phyloP scores from a whole-genome alignment of 2,888 invertebrate genomes.

The Conus canariensis region DNA sequence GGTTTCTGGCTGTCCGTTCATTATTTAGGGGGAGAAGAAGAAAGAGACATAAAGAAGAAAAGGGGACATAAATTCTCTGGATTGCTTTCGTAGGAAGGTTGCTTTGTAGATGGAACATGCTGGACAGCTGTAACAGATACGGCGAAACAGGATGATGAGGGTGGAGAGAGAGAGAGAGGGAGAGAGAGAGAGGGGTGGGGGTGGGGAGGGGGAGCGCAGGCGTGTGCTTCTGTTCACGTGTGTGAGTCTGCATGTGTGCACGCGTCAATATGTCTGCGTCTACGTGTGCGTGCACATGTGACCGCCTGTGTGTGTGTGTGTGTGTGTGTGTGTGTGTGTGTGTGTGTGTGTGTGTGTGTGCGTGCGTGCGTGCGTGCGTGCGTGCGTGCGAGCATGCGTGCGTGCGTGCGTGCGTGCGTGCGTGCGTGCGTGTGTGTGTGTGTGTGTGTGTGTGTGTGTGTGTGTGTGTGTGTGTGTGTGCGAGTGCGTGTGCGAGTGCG shows the following conservation, averaged over 20 bases:
- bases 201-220: too few relatives aligned
- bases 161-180: not conserved
- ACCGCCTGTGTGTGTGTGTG: not conserved
- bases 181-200: not conserved
- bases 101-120: too few relatives aligned
- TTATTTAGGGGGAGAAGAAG: too few relatives aligned
- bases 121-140: not conserved
- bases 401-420: not conserved
- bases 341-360: not conserved
- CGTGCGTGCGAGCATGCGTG: not conserved
- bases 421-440: not conserved
- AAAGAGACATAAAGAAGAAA: too few relatives aligned
- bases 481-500: too few relatives aligned
- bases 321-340: not conserved
- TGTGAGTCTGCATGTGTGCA: too few relatives aligned
- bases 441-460: not conserved
- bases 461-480: not conserved
- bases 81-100: too few relatives aligned
- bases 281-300: too few relatives aligned
- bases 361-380: not conserved
- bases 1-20: too few relatives aligned
- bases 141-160: not conserved
- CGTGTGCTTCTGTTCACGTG: too few relatives aligned
- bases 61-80: too few relatives aligned
- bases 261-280: too few relatives aligned